These are phyloP conservation scores for Coleophora flavipennella DNA, from an alignment of 2,888 invertebrate species.

Conservation along the genomic window DNA sequence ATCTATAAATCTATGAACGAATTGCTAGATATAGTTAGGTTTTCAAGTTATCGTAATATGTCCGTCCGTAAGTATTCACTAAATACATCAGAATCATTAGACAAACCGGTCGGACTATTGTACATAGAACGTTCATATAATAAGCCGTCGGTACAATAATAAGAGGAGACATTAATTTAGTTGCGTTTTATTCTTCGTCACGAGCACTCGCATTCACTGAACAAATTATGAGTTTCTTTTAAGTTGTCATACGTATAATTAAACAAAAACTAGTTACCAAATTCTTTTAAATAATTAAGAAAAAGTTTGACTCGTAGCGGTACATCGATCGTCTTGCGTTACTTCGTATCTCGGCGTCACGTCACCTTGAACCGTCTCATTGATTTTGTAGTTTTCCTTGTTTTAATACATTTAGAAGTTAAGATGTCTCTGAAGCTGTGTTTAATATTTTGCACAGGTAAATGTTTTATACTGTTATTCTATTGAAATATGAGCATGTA, in stretches of 20 bases:
- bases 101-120: constrained; percentile 31
- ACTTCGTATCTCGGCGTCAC: no score
- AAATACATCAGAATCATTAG: constrained; percentile 2
- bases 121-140: constrained; percentile 19
- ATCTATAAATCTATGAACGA: no score
- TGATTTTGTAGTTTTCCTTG: constrained; percentile 40
- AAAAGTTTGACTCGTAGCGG: constrained; percentile 9
- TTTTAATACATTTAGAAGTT: constrained; percentile 19
- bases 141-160: constrained; percentile 1
- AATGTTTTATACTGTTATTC: constrained; percentile 22
- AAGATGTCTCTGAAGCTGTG: constrained; percentile 42
- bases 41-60: no score
- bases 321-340: not conserved
- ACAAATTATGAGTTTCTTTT: constrained; percentile 3
- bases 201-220: constrained; percentile 18
- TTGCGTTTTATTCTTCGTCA: constrained; percentile 19
- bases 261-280: not conserved
- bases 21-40: no score
- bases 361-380: constrained; percentile 34
- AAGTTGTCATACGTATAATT: constrained; percentile 4
- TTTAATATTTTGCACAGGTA: constrained; percentile 49
- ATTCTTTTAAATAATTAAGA: constrained; percentile 1
- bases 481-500: no score
- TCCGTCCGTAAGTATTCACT: no score
- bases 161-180: constrained; percentile 17